Evolutionary conservation across 2,113 vertebrate species (phyloP).

Genomic region (Albula goreensis): DNA sequence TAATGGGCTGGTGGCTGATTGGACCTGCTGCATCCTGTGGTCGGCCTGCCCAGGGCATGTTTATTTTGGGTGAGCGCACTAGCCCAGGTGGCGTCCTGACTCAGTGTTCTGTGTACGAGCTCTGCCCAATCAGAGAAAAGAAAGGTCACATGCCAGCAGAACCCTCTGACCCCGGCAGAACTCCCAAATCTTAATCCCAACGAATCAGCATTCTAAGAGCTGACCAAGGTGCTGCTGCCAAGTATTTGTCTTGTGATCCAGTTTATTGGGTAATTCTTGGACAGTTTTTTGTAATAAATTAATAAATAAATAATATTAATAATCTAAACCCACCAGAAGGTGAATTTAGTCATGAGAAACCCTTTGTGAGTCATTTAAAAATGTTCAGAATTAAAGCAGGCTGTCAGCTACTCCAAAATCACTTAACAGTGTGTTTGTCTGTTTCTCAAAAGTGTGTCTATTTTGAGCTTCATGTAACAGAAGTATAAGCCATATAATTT

Average conservation of each 20-base stretch:
- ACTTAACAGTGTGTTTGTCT: not conserved
- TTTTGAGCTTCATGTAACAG: too few species aligned
- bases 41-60: not conserved
- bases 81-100: not conserved
- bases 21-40: too few species aligned
- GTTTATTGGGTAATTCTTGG: not conserved
- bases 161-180: not conserved
- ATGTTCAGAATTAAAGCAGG: too few species aligned
- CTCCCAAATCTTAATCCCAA: conserved; percentile 3
- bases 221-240: not conserved
- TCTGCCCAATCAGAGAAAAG: not conserved
- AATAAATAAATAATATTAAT: too few species aligned
- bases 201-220: not conserved
- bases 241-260: not conserved
- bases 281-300: not conserved
- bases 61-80: not conserved
- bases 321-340: not conserved
- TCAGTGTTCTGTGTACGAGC: not conserved
- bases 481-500: not conserved
- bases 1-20: not conserved
- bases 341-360: not conserved
- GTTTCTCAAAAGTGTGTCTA: not conserved
- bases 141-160: not conserved
- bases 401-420: too few species aligned
- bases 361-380: not conserved